Base-by-base conservation (phyloP, 2,113 vertebrate species). In the Gymnocephalus cernua region DNA sequence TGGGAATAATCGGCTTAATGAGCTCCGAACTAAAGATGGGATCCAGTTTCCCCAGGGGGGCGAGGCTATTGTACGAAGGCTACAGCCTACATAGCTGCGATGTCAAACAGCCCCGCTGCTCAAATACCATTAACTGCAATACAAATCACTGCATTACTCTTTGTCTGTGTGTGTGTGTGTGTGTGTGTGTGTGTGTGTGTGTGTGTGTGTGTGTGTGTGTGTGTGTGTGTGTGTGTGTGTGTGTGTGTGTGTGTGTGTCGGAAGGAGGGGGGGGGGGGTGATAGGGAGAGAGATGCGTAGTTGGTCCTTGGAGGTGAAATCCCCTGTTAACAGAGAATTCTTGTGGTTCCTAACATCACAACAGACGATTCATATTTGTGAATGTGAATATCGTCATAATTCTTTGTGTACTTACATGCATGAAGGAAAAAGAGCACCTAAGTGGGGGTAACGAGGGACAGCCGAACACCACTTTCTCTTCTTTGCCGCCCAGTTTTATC, bases 1-100 rank as follows among this genome's bases (percentile, higher is more conserved):
- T 86, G 79, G 72, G 81, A 88, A 91, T 90, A 87, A 92, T 92
- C 79, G 67, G 83, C 80, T 87, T 92, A 92, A 93, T 92, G 92
- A 92, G 91, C 88, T 83, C 74, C 76, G 48, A 85, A 79, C 74
- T 86, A 87, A 92, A 91, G 87, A 92, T 89, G 88, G 68, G 74
- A 91, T 90, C 82, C 73, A 74, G 68, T 86, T 85, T 88, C 88
- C 86, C 79, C 57, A 6, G 77, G 72, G 84, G 83, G 74, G 45
- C 25, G 44, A 51, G 59, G 67, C 75, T 79, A 82, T 90, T 90
- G 88, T 88, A 72, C 63, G 62, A 82, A 87, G 87, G 88, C 79
- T 79, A 83, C 79, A 83, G 86, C 66, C 78, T 79, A 87, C 80
- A 79, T 41, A 14, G 70, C 66, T 69, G 61, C 58, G 73, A 35